A percentile compares a stretch with the other conserved stretches of the same genome.
These are phyloP conservation scores for Schizaphis graminum DNA, from an alignment of 2,888 invertebrate genomes.

Conservation along the genomic window DNA sequence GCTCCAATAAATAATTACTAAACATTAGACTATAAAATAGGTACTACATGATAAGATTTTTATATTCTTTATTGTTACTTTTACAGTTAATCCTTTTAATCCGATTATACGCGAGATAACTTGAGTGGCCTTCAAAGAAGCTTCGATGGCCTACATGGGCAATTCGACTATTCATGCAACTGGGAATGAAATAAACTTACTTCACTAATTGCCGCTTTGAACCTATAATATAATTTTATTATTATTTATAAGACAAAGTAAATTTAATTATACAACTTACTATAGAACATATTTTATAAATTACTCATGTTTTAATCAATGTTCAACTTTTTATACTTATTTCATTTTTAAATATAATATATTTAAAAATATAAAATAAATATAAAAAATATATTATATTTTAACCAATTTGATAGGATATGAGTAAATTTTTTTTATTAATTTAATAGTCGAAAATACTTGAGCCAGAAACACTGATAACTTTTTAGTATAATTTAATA, in stretches of 20 bases:
- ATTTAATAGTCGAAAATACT: neutral
- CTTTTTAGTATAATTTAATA: neutral
- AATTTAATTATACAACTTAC: neutral
- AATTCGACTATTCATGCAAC: neutral
- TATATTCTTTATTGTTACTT: neutral
- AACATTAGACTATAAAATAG: neutral
- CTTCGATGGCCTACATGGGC: neutral
- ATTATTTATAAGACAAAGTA: neutral
- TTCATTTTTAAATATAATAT: neutral
- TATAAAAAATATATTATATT: no score
- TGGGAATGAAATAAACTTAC: neutral
- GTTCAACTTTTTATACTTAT: neutral
- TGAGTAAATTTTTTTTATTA: neutral
- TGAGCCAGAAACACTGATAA: neutral
- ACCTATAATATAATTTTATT: neutral
- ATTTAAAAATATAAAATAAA: no score
- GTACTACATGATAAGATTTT: neutral
- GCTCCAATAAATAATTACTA: neutral
- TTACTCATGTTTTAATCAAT: neutral
- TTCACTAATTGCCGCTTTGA: neutral
- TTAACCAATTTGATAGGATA: neutral
- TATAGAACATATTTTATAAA: neutral
- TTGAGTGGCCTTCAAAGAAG: neutral
- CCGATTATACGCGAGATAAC: neutral
- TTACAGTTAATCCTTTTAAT: neutral